Evolutionary conservation across 2,113 vertebrate genomes (phyloP).

Genomic region (Podilymbus podiceps): DNA sequence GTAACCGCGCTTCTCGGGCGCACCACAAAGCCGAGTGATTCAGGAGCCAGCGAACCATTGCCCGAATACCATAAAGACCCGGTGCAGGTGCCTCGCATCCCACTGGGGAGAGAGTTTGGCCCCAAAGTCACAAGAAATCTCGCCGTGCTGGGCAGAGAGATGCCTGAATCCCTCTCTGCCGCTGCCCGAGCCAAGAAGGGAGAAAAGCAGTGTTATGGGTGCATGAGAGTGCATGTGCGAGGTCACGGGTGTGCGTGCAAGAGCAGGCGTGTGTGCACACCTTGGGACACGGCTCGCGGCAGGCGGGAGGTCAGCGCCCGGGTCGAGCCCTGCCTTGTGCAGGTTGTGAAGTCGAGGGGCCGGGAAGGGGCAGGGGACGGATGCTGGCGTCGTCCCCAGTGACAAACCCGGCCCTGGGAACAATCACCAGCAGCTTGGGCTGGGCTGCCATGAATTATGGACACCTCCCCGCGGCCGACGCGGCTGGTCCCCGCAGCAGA

Average conservation of each 20-base stretch:
- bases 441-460: neutral
- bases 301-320: neutral
- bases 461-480: neutral
- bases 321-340: neutral
- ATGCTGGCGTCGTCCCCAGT: neutral
- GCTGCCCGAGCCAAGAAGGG: neutral
- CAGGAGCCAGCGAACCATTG: neutral
- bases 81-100: accelerated
- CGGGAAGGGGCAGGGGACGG: neutral
- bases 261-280: neutral
- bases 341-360: neutral
- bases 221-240: accelerated
- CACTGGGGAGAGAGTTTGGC: neutral
- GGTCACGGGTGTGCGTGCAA: no score
- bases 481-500: neutral
- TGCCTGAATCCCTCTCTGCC: neutral
- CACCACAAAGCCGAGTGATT: accelerated
- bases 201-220: accelerated
- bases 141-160: neutral
- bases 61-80: accelerated
- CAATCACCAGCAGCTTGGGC: neutral
- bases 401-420: slow-evolving; percentile 7
- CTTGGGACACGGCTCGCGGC: accelerated
- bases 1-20: accelerated
- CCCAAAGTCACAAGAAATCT: neutral